Conservation (phyloP, 2,113 vertebrate species). For the Corynorhinus townsendii region DNA sequence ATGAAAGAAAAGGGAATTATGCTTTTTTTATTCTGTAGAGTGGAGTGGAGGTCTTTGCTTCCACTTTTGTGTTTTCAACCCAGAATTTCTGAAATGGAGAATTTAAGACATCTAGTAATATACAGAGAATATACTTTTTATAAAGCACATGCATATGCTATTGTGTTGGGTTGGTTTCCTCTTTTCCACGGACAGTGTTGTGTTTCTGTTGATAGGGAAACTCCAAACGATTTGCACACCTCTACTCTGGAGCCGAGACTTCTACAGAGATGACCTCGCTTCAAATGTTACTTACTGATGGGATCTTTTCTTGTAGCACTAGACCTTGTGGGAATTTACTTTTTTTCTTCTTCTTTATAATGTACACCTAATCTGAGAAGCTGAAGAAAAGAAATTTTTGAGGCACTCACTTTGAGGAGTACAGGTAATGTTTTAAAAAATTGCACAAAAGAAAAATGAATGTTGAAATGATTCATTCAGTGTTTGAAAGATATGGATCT, state of each 20-base stretch:
- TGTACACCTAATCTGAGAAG: constrained; percentile 86
- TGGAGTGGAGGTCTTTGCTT: constrained; percentile 41
- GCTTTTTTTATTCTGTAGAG: not conserved
- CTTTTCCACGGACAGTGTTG: constrained; percentile 75
- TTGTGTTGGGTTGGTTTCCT: constrained; percentile 71
- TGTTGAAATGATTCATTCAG: constrained; percentile 93
- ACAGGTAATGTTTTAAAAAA: constrained; percentile 89
- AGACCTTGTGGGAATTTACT: constrained; percentile 86
- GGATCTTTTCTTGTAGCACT: constrained; percentile 96
- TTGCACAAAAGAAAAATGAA: constrained; percentile 98
- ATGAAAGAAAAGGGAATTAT: constrained; percentile 60
- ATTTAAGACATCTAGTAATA: constrained; percentile 66
- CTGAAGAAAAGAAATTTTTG: constrained; percentile 82
- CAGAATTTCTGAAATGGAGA: constrained; percentile 62
- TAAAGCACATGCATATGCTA: constrained; percentile 64
- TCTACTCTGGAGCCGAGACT: constrained; percentile 89
- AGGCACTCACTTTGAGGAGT: constrained; percentile 93
- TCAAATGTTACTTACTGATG: constrained; percentile 89
- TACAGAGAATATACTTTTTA: constrained; percentile 66
- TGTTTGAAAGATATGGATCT: constrained; percentile 88
- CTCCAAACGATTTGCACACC: constrained; percentile 87
- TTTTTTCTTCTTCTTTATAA: constrained; percentile 75
- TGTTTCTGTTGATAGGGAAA: constrained; percentile 79
- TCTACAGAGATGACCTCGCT: constrained; percentile 89
- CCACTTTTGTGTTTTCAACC: constrained; percentile 65